A percentile compares a stretch with the other conserved stretches of the same genome.
phyloP scores from a whole-genome alignment of 1,140 invertebrate genomes.

The Archegozetes longisetosus region DNA sequence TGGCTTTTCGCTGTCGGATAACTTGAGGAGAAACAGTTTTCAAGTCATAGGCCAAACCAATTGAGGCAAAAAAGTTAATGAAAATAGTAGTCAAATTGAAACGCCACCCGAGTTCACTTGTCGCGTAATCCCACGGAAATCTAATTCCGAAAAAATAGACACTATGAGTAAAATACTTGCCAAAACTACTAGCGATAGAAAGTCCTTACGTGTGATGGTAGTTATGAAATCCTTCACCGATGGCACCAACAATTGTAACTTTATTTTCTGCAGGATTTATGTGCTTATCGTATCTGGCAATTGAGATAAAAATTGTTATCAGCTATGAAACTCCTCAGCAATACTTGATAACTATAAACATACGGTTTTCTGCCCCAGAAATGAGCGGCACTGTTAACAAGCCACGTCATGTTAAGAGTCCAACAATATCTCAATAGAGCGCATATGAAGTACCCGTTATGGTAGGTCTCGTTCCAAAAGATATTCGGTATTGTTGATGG shows the following conservation, averaged over 20 bases:
- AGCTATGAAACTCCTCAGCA: constrained; percentile 28
- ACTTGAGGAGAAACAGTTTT: constrained; percentile 59
- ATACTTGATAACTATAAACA: constrained; percentile 22
- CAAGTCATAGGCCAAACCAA: constrained; percentile 67
- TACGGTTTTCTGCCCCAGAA: constrained; percentile 34
- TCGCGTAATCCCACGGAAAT: constrained; percentile 87
- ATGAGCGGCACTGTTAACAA: constrained; percentile 38
- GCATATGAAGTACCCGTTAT: constrained; percentile 62
- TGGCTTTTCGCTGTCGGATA: constrained; percentile 45
- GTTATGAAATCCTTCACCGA: no score
- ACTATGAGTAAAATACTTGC: constrained; percentile 83
- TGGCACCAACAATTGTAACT: constrained; percentile 32
- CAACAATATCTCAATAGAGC: constrained; percentile 68
- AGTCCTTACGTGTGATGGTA: no score
- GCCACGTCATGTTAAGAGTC: constrained; percentile 80
- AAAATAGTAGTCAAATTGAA: constrained; percentile 38
- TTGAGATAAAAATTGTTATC: not conserved
- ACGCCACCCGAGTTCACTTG: constrained; percentile 58
- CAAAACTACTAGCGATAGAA: no score
- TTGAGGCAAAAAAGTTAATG: constrained; percentile 41
- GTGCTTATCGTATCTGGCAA: no score
- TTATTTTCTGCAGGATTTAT: constrained; percentile 37
- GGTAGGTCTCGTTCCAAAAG: constrained; percentile 62
- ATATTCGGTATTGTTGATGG: constrained; percentile 67
- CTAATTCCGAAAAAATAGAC: constrained; percentile 86